A percentile compares a stretch with the other conserved stretches of the same genome.
Conservation (phyloP, 2,113 vertebrate genomes). For the Zingel zingel region DNA sequence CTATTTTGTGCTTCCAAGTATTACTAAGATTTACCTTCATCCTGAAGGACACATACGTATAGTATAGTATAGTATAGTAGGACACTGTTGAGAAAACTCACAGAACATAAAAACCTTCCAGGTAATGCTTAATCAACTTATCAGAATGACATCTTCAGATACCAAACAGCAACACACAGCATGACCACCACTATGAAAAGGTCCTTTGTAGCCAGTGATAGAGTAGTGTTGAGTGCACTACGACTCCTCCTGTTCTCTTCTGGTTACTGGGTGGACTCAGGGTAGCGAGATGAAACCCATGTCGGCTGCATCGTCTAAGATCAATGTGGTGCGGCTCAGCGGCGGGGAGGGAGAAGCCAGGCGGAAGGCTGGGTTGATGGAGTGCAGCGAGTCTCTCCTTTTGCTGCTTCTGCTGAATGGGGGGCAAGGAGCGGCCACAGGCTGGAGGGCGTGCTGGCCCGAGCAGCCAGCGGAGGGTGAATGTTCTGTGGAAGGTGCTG, state of each 20-base stretch:
- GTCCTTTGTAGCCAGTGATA: background rate
- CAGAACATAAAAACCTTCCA: slow-evolving; percentile 12
- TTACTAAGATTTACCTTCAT: slow-evolving; percentile 68
- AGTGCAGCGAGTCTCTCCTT: slow-evolving; percentile 71
- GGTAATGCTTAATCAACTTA: slow-evolving; percentile 9
- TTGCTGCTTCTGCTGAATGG: slow-evolving; percentile 59
- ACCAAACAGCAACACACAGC: slow-evolving; percentile 26
- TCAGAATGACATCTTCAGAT: slow-evolving; percentile 65
- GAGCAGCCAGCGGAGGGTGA: slow-evolving; percentile 53
- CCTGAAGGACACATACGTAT: slow-evolving; percentile 16
- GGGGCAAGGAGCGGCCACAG: slow-evolving; percentile 39
- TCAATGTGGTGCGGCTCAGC: slow-evolving; percentile 61
- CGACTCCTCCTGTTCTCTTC: background rate
- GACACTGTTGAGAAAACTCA: slow-evolving; percentile 24
- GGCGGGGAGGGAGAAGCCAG: slow-evolving; percentile 76
- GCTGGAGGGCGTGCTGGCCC: background rate
- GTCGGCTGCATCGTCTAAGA: slow-evolving; percentile 60
- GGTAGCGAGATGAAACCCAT: slow-evolving; percentile 63
- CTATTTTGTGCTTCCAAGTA: slow-evolving; percentile 72
- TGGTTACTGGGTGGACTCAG: slow-evolving; percentile 39
- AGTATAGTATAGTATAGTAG: background rate
- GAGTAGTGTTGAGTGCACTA: background rate
- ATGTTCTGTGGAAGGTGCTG: slow-evolving; percentile 26
- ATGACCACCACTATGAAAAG: slow-evolving; percentile 10
- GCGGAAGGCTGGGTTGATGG: slow-evolving; percentile 76